Evolutionary conservation across 2,113 vertebrate species (phyloP).

Genomic region (Dicentrarchus labrax): DNA sequence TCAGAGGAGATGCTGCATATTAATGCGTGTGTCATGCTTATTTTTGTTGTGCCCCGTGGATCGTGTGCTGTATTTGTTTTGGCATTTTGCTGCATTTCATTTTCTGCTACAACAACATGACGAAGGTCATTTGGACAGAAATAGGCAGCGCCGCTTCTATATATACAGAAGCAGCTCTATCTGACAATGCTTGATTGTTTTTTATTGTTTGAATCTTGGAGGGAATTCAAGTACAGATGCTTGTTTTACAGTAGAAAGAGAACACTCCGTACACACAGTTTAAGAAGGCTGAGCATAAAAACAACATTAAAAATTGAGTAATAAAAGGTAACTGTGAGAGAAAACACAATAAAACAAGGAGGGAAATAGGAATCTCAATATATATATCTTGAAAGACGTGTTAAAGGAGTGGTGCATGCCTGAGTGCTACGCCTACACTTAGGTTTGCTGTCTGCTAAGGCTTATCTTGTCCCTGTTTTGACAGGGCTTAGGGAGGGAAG

Average conservation of each 20-base stretch:
- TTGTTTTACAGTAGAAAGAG: constrained; percentile 33
- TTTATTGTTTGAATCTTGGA: constrained; percentile 21
- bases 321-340: constrained; percentile 8
- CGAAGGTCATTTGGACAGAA: constrained; percentile 60
- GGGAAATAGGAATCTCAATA: constrained; percentile 11
- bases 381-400: constrained; percentile 44
- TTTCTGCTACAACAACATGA: constrained; percentile 55
- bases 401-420: constrained; percentile 51
- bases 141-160: constrained; percentile 42
- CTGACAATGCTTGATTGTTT: constrained; percentile 13
- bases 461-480: constrained; percentile 73
- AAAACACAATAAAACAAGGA: not conserved
- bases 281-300: constrained; percentile 4
- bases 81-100: constrained; percentile 52
- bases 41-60: constrained; percentile 51
- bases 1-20: constrained; percentile 68
- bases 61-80: constrained; percentile 48
- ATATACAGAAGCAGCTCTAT: constrained; percentile 18
- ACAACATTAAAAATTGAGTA: not conserved
- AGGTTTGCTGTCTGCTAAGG: constrained; percentile 56
- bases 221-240: constrained; percentile 3
- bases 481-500: constrained; percentile 61
- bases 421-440: constrained; percentile 54
- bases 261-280: not conserved
- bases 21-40: constrained; percentile 58